Percentiles rank a stretch among this genome's conserved stretches.
Evolutionary conservation across 2,888 invertebrate species (phyloP).

Genomic region (Parthenolecanium corni): DNA sequence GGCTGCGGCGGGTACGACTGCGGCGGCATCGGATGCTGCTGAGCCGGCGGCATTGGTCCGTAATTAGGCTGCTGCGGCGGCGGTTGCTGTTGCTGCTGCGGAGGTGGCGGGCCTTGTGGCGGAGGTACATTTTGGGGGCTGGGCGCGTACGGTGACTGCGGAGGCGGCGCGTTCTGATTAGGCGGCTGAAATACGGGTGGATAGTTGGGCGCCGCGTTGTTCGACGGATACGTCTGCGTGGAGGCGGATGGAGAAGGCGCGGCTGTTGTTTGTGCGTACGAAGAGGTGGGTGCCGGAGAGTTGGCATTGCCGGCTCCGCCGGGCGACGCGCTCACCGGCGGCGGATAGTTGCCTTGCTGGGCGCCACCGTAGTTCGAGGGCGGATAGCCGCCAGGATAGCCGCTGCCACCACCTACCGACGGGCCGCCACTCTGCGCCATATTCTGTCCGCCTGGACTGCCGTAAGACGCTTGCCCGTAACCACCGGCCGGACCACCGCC

Average conservation of each 20-base stretch:
- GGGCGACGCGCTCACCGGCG: conserved; percentile 33
- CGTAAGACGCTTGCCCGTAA: conserved; percentile 18
- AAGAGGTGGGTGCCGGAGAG: neutral
- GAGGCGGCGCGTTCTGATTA: conserved; percentile 50
- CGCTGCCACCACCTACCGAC: neutral
- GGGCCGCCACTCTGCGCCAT: neutral
- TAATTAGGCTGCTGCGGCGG: conserved; percentile 39
- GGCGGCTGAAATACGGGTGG: conserved; percentile 38
- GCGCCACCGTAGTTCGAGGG: conserved; percentile 31
- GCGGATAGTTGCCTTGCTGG: conserved; percentile 38
- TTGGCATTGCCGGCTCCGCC: neutral
- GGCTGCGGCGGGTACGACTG: conserved; percentile 45
- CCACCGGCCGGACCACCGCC: neutral
- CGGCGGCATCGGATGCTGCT: conserved; percentile 47
- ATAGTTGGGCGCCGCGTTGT: conserved; percentile 37
- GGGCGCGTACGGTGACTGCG: conserved; percentile 33
- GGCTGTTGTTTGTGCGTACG: conserved; percentile 38
- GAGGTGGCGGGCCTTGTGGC: conserved; percentile 49
- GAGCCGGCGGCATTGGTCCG: conserved; percentile 52
- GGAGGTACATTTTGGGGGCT: conserved; percentile 41
- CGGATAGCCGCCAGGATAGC: conserved; percentile 25
- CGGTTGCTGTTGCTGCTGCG: conserved; percentile 50
- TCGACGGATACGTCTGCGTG: conserved; percentile 51
- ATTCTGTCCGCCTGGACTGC: conserved; percentile 19
- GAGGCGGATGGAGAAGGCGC: conserved; percentile 41